phyloP scores from a whole-genome alignment of 1,140 invertebrate species.

The Atta cephalotes region DNA sequence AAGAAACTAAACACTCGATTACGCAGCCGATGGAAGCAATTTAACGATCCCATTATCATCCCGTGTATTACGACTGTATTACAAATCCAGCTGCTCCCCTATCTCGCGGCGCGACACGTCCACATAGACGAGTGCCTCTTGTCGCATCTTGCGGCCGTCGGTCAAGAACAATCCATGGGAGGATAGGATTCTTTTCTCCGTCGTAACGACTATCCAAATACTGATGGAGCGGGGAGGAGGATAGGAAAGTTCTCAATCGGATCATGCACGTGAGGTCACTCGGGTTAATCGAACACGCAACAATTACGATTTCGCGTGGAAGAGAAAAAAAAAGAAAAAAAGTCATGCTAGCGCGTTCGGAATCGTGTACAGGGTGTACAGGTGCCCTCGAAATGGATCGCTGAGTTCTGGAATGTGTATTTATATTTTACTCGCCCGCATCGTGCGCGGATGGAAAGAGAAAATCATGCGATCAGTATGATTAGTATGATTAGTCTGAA shows the following conservation, averaged over 20 bases:
- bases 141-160: not conserved
- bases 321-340: conserved; percentile 19
- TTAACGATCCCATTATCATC: conserved; percentile 59
- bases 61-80: not conserved
- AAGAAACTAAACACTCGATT: conserved; percentile 9
- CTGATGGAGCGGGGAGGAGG: not conserved
- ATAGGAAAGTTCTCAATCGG: conserved; percentile 48
- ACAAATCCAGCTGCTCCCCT: conserved; percentile 24
- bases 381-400: conserved; percentile 40
- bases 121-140: not conserved
- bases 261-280: conserved; percentile 67
- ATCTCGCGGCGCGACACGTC: not conserved
- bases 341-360: conserved; percentile 49
- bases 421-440: not conserved
- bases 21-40: conserved; percentile 45
- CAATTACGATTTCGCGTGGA: conserved; percentile 38
- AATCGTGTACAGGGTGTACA: conserved; percentile 39
- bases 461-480: not conserved
- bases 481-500: not conserved
- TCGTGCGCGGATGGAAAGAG: not conserved
- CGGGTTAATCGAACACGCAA: conserved; percentile 71
- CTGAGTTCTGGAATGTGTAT: not conserved
- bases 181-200: not conserved
- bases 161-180: conserved; percentile 24
- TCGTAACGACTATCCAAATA: conserved; percentile 22